Conservation (phyloP, 2,797 vertebrate genomes). For the Pseudochirops corinnae region DNA sequence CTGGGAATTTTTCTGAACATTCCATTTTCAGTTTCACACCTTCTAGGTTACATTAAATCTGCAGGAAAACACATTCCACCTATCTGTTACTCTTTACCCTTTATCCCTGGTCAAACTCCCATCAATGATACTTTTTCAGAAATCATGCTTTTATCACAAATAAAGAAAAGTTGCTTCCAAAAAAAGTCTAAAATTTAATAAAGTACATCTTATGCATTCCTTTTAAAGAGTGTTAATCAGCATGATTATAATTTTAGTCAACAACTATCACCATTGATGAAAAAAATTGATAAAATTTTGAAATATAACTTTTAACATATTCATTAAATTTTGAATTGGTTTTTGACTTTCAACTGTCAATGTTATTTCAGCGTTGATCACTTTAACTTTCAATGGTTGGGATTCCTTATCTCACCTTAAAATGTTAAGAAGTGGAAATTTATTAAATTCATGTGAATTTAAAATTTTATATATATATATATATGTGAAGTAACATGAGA, state of each 20-base stretch:
- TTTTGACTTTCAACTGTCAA: slow-evolving; percentile 37
- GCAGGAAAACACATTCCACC: background rate
- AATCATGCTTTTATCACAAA: background rate
- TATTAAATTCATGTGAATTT: slow-evolving; percentile 66
- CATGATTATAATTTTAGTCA: background rate
- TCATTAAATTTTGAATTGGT: slow-evolving; percentile 19
- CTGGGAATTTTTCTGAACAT: background rate
- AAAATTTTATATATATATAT: background rate
- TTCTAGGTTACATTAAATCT: background rate
- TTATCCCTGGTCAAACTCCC: background rate
- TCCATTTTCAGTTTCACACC: background rate
- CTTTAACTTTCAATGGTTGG: background rate
- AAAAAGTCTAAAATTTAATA: background rate
- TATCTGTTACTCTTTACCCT: background rate
- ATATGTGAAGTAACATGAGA: slow-evolving; percentile 38
- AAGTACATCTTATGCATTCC: background rate
- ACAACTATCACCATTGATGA: slow-evolving; percentile 5
- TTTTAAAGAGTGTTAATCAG: background rate
- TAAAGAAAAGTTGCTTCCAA: background rate
- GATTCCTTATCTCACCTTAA: slow-evolving; percentile 60
- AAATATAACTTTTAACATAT: slow-evolving; percentile 48
- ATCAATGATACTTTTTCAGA: background rate
- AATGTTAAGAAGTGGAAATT: slow-evolving; percentile 59
- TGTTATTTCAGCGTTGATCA: background rate
- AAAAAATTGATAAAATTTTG: slow-evolving; percentile 48